Evolutionary conservation across 1,140 invertebrate genomes (phyloP), one percentile per base, ranked within the genome.

Genomic region (Brachionus koreanus): DNA sequence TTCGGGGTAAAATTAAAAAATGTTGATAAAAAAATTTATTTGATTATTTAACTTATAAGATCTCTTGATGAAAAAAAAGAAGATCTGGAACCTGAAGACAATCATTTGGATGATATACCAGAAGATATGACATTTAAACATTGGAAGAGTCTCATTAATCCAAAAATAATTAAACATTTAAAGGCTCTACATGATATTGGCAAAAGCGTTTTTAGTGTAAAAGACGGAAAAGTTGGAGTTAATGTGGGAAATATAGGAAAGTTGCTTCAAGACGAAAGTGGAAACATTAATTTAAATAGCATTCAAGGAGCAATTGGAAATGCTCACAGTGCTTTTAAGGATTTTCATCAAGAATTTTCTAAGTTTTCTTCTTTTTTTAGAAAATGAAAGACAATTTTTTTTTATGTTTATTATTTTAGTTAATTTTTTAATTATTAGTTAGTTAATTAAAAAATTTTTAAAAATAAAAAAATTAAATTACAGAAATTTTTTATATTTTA

Each of bases 101-200:
- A 33, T 25, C 69, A 74, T 74, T 74, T 74, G 23, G 69, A 74
- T 29, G 25, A 74, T 46, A 74, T 74, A 49, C 69, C 69, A 6
- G 76, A 79, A 65, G 76, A 79, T 61, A 61, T 43, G 33, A 37
- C 61, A 43, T 79, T 79, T 43, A 79, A 79, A 39, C 33, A 79
- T 13, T 79, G 76, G 76, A 79, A 61, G 23, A 57, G 61, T 35
- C 5, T 61, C 10, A 42, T 79, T 5, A 79, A 79, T 63, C 76
- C 76, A 2, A 79, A 79, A 13, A 65, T 79, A 12, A 25, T 74
- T 4, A 29, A 3, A 3, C 37, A 43, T 39, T 46, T 74, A 25
- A 43, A 74, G 12, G 7, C 7, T 5, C 25, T 46, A 6, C 23
- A 74, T 33, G 19, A 74, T 12, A n/a, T 74, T 46, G 69, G 69